Evolutionary conservation across 2,797 vertebrate genomes (phyloP).

Genomic region (Falco peregrinus): DNA sequence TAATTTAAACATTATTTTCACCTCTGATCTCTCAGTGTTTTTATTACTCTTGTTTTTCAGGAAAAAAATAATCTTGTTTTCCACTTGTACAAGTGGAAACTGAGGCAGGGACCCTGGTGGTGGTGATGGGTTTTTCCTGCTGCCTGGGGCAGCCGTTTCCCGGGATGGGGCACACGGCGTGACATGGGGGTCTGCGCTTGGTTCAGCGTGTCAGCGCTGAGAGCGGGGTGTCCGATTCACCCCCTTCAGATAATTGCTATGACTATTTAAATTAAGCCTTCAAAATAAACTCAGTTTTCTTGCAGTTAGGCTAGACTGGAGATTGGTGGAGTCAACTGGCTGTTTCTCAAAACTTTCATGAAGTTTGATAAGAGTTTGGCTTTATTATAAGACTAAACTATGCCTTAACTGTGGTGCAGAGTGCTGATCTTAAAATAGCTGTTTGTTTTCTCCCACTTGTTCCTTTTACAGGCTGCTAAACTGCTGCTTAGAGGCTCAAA

Average conservation of each 20-base stretch:
- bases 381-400: background rate
- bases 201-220: background rate
- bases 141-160: background rate
- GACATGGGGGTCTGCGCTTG: no score
- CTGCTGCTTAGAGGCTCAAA: background rate
- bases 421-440: background rate
- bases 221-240: background rate
- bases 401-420: background rate
- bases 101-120: background rate
- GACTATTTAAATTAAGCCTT: constrained; percentile 3
- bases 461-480: background rate
- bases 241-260: background rate
- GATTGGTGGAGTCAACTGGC: background rate
- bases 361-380: background rate
- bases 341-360: background rate
- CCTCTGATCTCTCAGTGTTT: accelerated
- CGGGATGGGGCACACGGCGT: no score
- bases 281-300: background rate
- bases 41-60: accelerated
- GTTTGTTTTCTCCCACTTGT: background rate
- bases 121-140: background rate
- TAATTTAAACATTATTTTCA: background rate
- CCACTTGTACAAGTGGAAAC: background rate
- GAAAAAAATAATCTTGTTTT: no score
- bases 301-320: background rate